phyloP scores from a whole-genome alignment of 2,113 vertebrate genomes.

The Catharus fuscescens region DNA sequence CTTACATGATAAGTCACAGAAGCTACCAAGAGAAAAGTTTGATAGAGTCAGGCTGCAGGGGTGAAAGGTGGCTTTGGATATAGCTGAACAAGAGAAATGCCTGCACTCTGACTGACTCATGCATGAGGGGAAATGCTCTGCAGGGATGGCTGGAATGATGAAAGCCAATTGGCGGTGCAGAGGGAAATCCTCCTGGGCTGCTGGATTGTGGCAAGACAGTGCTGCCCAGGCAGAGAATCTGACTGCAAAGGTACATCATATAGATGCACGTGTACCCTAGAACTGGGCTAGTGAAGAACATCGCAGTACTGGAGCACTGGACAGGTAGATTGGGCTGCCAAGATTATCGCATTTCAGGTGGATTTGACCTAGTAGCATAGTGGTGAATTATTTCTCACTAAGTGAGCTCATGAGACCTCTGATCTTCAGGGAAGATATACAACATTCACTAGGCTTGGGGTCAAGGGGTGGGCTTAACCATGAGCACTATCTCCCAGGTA shows the following conservation, averaged over 20 bases:
- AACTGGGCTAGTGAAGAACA: neutral
- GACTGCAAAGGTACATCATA: fast-evolving
- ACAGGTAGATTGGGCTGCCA: neutral
- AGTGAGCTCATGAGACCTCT: neutral
- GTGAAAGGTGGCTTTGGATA: neutral
- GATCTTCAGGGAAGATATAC: neutral
- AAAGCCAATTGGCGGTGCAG: neutral
- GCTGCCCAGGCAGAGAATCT: neutral
- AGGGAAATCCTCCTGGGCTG: neutral
- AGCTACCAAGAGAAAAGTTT: neutral
- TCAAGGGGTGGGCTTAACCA: neutral
- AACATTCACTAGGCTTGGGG: neutral
- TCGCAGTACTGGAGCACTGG: fast-evolving
- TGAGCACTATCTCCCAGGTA: neutral
- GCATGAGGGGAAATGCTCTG: neutral
- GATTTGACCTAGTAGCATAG: neutral
- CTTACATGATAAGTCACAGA: fast-evolving
- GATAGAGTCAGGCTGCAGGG: neutral
- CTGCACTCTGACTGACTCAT: fast-evolving
- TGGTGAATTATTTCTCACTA: neutral
- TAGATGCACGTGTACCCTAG: neutral
- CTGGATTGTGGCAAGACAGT: neutral
- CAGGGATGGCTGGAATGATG: neutral
- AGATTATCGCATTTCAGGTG: neutral
- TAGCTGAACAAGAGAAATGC: neutral